Evolutionary conservation across 2,888 invertebrate genomes (phyloP).

Genomic region (Leptopilina drosophilae): DNA sequence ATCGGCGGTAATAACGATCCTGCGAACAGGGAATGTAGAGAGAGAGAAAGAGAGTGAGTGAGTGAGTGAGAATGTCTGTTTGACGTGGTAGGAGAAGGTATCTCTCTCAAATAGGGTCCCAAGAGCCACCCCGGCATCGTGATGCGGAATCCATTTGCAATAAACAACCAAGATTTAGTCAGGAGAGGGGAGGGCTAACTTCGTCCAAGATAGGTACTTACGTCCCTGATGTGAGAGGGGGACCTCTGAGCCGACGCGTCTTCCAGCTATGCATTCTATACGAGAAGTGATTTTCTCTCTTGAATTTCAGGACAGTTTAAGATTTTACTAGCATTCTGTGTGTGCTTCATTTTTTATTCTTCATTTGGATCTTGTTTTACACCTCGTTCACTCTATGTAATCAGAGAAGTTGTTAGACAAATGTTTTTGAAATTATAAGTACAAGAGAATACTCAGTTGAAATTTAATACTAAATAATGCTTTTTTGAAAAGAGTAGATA

Average conservation of each 20-base stretch:
- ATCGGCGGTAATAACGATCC: conserved; percentile 71
- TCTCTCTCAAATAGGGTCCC: conserved; percentile 57
- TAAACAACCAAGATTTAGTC: conserved; percentile 76
- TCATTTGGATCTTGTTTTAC: no score
- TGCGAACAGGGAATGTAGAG: conserved; percentile 54
- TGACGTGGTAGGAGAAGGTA: conserved; percentile 67
- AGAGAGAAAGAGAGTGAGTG: conserved; percentile 35
- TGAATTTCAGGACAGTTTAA: neutral
- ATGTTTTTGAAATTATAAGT: no score
- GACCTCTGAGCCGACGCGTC: conserved; percentile 70
- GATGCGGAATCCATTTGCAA: conserved; percentile 77
- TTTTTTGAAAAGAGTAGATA: no score
- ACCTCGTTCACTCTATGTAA: no score
- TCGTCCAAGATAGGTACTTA: conserved; percentile 73
- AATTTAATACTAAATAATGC: no score
- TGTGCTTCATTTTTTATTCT: no score
- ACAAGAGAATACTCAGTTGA: no score
- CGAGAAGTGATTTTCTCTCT: conserved; percentile 69
- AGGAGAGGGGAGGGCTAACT: conserved; percentile 57
- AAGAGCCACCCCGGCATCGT: conserved; percentile 70
- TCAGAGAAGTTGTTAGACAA: no score
- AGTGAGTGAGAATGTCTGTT: conserved; percentile 44
- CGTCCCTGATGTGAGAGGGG: conserved; percentile 66
- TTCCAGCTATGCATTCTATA: conserved; percentile 77
- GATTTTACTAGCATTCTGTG: no score